Evolutionary conservation across 1,140 invertebrate species (phyloP).

Genomic region (Idris sp.): DNA sequence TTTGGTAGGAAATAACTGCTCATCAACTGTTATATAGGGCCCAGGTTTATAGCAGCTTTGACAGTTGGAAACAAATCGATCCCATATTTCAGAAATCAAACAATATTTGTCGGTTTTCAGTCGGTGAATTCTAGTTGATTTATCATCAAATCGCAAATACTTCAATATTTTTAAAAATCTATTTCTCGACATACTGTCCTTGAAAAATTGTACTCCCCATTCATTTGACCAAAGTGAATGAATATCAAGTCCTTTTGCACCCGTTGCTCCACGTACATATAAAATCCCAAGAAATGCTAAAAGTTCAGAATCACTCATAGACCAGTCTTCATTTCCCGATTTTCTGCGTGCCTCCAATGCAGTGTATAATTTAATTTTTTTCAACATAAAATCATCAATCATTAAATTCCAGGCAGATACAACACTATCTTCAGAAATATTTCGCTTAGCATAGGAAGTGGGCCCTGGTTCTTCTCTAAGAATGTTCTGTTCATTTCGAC

Average conservation of each 20-base stretch:
- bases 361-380: constrained; percentile 16
- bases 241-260: constrained; percentile 12
- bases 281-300: constrained; percentile 11
- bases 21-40: constrained; percentile 68
- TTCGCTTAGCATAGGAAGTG: constrained; percentile 13
- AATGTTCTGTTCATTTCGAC: constrained; percentile 16
- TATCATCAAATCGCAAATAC: constrained; percentile 66
- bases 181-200: constrained; percentile 49
- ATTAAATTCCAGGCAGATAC: constrained; percentile 13
- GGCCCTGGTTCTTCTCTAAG: constrained; percentile 7
- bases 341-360: constrained; percentile 8
- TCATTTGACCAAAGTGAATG: constrained; percentile 43
- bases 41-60: constrained; percentile 69
- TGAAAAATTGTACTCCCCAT: constrained; percentile 46
- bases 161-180: constrained; percentile 48
- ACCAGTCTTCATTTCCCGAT: constrained; percentile 10
- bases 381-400: constrained; percentile 11
- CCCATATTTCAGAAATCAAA: constrained; percentile 67
- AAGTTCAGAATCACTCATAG: constrained; percentile 7
- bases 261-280: constrained; percentile 16
- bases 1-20: constrained; percentile 72
- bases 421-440: constrained; percentile 7
- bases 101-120: constrained; percentile 17
- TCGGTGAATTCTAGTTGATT: constrained; percentile 32
- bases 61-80: constrained; percentile 69